These are phyloP conservation scores for Psylliodes chrysocephalus DNA, from an alignment of 2,888 invertebrate species.

Conservation along the genomic window DNA sequence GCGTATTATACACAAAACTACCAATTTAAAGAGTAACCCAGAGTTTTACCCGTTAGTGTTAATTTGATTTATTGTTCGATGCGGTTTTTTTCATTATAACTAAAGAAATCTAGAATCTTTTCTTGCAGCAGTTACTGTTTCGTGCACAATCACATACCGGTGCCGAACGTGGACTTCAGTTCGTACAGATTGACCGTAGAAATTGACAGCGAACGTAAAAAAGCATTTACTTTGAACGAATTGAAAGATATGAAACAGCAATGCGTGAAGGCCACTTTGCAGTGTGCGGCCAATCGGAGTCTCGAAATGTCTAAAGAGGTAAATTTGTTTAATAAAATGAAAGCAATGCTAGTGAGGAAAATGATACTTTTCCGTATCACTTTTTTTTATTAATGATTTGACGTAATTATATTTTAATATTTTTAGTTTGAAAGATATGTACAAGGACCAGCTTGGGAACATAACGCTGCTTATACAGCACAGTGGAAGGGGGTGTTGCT, in stretches of 20 bases:
- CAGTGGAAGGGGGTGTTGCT: slow-evolving; percentile 84
- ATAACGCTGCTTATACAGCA: slow-evolving; percentile 94
- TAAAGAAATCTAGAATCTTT: background rate
- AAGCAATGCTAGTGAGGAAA: too few relatives aligned
- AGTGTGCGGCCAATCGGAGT: slow-evolving; percentile 97
- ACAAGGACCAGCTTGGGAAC: slow-evolving; percentile 88
- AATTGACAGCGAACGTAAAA: slow-evolving; percentile 66
- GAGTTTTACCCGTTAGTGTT: background rate
- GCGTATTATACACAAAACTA: too few relatives aligned
- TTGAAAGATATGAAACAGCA: slow-evolving; percentile 77
- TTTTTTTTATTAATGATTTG: too few relatives aligned
- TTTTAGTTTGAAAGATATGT: slow-evolving; percentile 69
- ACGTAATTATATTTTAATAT: slow-evolving; percentile 64
- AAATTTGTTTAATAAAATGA: too few relatives aligned
- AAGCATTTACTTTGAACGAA: slow-evolving; percentile 70
- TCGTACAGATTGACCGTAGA: slow-evolving; percentile 77
- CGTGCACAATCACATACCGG: slow-evolving; percentile 97
- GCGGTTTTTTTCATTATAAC: slow-evolving; percentile 50
- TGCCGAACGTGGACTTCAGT: slow-evolving; percentile 78
- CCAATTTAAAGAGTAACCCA: background rate
- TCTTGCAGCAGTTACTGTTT: slow-evolving; percentile 86
- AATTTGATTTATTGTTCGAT: background rate
- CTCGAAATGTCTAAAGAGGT: slow-evolving; percentile 82
- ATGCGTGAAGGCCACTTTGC: slow-evolving; percentile 82
- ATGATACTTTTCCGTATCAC: too few relatives aligned